These are phyloP conservation scores for Tetragonula clypearis DNA, from an alignment of 1,140 invertebrate species.

Conservation along the genomic window DNA sequence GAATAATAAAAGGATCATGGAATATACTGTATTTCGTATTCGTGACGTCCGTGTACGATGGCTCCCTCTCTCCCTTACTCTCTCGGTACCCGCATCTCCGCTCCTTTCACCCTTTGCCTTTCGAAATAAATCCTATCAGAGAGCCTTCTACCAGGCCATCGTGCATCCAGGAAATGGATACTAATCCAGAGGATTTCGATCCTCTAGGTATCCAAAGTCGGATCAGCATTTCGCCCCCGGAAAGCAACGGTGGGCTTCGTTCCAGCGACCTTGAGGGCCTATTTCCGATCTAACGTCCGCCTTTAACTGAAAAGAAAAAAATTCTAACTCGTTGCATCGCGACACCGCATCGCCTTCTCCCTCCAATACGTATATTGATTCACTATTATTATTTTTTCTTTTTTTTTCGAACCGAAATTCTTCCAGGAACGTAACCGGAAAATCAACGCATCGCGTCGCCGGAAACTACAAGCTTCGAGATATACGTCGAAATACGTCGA, in stretches of 20 bases:
- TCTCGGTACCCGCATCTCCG: background rate
- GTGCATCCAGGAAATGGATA: conserved; percentile 71
- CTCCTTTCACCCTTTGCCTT: conserved; percentile 44
- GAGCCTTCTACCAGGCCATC: conserved; percentile 61
- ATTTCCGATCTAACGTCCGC: conserved; percentile 26
- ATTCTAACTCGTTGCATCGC: background rate
- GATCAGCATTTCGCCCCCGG: conserved; percentile 64
- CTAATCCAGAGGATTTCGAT: conserved; percentile 71
- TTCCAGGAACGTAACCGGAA: background rate
- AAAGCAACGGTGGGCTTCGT: conserved; percentile 58
- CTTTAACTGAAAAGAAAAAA: background rate
- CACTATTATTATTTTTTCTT: background rate
- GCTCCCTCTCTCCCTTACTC: background rate
- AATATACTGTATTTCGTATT: conserved; percentile 59
- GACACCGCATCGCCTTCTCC: background rate
- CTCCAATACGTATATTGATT: background rate
- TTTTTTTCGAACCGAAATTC: too few relatives aligned
- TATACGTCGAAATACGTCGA: background rate
- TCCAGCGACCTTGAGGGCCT: conserved; percentile 67
- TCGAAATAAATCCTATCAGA: conserved; percentile 68
- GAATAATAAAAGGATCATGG: conserved; percentile 57
- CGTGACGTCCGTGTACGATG: conserved; percentile 31
- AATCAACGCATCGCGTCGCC: background rate
- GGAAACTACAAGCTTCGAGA: background rate
- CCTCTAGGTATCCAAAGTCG: conserved; percentile 58